These are phyloP conservation scores for Thyatira batis DNA, from an alignment of 2,888 invertebrate species.

Conservation along the genomic window DNA sequence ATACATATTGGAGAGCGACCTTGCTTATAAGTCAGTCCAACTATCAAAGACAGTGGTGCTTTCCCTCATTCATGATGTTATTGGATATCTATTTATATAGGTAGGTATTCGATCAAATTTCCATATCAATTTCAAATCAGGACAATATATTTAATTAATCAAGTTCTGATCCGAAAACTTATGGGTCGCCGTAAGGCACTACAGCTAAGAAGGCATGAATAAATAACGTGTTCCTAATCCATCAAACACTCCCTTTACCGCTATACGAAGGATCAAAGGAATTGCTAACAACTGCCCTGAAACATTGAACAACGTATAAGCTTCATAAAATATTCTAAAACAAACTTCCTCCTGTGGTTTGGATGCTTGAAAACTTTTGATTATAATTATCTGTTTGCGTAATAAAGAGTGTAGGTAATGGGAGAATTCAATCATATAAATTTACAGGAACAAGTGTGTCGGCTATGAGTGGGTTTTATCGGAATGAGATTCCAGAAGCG, in stretches of 20 bases:
- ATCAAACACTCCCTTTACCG: slow-evolving; percentile 18
- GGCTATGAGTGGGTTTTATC: not conserved
- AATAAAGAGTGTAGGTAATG: not conserved
- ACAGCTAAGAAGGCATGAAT: slow-evolving; percentile 7
- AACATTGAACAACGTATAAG: slow-evolving; percentile 11
- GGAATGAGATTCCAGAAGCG: not conserved
- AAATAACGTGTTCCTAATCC: slow-evolving; percentile 19
- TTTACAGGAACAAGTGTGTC: not conserved
- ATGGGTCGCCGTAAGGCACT: not conserved
- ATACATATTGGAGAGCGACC: too few species aligned
- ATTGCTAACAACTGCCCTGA: slow-evolving; percentile 18
- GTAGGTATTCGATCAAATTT: not conserved
- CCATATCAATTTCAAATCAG: not conserved
- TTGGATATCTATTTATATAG: not conserved
- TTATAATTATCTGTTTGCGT: not conserved
- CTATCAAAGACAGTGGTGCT: too few species aligned
- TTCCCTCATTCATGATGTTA: not conserved
- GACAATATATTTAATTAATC: not conserved
- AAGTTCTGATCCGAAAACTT: not conserved
- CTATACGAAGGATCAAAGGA: slow-evolving; percentile 21
- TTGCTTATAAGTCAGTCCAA: too few species aligned
- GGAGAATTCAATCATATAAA: not conserved
- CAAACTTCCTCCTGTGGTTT: slow-evolving; percentile 4
- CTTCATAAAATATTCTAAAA: slow-evolving; percentile 14
- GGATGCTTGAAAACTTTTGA: not conserved